Evolutionary conservation across 2,888 invertebrate genomes (phyloP), one percentile per base, ranked within the genome.

Genomic region (Camponotus fellah): DNA sequence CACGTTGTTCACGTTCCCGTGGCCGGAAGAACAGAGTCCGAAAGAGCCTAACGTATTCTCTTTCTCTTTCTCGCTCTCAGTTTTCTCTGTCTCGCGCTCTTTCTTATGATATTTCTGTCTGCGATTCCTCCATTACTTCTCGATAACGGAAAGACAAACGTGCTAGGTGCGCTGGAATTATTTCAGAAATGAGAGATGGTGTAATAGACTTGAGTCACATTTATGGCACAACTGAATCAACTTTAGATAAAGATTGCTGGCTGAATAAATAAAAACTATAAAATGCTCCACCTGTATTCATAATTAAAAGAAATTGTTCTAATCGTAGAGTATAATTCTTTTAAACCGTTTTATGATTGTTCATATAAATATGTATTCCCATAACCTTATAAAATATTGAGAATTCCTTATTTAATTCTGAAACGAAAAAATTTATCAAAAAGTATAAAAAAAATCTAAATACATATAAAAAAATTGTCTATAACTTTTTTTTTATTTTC

Each of bases 11-110:
- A 86, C 87, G 88, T 86, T 66, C 83, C 46, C 82, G 69, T 58
- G 80, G 80, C 88, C 88, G 89, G 89, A 90, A 90, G 88, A 85
- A 88, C 88, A 88, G 88, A 88, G 88, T 90, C 83, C 87, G 85
- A 86, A 77, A 37, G 46, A 49, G 14, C 0, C 83, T 86, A 85
- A 86, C 76, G 85, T 58, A 71, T 53, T 53, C 17, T 53, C 49
- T 53, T n/a, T n/a, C 49, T 53, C 49, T 49, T 17, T 49, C 49
- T 49, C 46, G 14, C 46, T 46, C 46, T 46, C 3, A 14, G 14
- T 46, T 3, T 3, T 46, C 43, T 46, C 14, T 46, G 5, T 17
- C 17, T 49, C 46, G 3, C 12, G 14, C 17, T 49, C 17, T 17
- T 5, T 17, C 49, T 46, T 74, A 43, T 77, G 72, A 64, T 85